phyloP scores from a whole-genome alignment of 2,113 vertebrate species.

The Phainopepla nitens region DNA sequence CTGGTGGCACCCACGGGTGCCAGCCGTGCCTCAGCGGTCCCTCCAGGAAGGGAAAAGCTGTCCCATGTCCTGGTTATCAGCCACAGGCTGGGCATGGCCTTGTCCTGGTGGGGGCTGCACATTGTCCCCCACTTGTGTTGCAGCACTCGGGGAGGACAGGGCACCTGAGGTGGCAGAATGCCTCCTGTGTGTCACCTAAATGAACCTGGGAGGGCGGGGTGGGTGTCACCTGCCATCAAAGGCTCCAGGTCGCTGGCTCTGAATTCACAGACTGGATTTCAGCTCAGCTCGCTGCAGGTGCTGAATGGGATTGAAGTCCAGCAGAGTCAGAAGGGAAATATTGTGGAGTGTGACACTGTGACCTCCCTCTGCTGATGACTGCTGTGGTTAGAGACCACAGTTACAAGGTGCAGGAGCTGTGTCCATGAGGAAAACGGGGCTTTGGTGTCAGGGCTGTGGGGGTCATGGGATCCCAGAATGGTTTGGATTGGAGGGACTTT shows the following conservation, averaged over 20 bases:
- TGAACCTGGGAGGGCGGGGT: fast-evolving
- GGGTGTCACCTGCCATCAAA: background rate
- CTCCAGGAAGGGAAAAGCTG: background rate
- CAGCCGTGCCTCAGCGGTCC: fast-evolving
- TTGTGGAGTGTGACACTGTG: fast-evolving
- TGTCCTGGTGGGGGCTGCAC: background rate
- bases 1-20: fast-evolving
- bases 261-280: background rate
- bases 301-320: background rate
- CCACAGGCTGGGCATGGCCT: background rate
- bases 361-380: background rate
- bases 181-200: fast-evolving
- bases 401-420: fast-evolving
- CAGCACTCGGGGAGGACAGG: fast-evolving
- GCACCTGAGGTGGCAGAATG: background rate
- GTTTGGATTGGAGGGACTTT: background rate
- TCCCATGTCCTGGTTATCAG: fast-evolving
- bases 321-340: background rate
- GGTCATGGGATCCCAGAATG: background rate
- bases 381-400: background rate
- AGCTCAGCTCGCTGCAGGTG: background rate
- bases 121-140: fast-evolving
- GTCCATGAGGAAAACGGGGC: fast-evolving
- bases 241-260: background rate
- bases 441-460: background rate